A percentile compares a stretch with the other conserved stretches of the same genome.
Evolutionary conservation across 2,797 vertebrate genomes (phyloP).

Genomic region (Sebastolobus altivelis): DNA sequence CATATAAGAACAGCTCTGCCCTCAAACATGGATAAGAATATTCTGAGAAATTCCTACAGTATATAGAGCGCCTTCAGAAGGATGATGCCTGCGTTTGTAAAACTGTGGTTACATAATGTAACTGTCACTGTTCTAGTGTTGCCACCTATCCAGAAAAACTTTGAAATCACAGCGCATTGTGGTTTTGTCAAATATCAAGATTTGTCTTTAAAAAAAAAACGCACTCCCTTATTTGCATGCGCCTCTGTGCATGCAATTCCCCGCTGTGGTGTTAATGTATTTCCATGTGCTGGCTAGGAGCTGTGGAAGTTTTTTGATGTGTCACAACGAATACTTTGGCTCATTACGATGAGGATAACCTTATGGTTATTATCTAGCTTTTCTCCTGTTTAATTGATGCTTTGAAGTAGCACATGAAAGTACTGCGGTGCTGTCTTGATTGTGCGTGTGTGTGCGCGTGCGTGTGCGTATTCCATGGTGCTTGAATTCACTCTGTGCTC

Average conservation of each 20-base stretch:
- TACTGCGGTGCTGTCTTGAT: conserved; percentile 28
- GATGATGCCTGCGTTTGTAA: not conserved
- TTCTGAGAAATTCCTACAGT: not conserved
- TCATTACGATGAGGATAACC: conserved; percentile 70
- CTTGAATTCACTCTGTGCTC: conserved; percentile 59
- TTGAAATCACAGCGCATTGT: conserved; percentile 38
- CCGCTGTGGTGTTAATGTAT: conserved; percentile 60
- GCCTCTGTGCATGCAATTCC: conserved; percentile 37
- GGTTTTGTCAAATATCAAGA: conserved; percentile 49
- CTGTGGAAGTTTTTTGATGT: conserved; percentile 71
- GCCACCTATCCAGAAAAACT: conserved; percentile 21
- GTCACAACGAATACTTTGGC: conserved; percentile 71
- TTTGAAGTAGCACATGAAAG: conserved; percentile 83
- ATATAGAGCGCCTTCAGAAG: not conserved
- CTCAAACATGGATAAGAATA: not conserved
- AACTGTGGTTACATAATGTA: conserved; percentile 3
- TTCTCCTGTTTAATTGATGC: conserved; percentile 77
- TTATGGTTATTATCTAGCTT: conserved; percentile 72
- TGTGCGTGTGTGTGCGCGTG: conserved; percentile 37
- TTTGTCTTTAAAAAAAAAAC: conserved; percentile 46
- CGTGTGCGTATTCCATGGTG: conserved; percentile 43
- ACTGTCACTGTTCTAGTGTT: conserved; percentile 13
- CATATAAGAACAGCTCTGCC: not conserved
- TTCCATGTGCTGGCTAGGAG: conserved; percentile 59
- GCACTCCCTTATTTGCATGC: conserved; percentile 61